Evolutionary conservation across 2,113 vertebrate genomes (phyloP), one percentile per base, ranked within the genome.

Genomic region (Athene cunicularia): DNA sequence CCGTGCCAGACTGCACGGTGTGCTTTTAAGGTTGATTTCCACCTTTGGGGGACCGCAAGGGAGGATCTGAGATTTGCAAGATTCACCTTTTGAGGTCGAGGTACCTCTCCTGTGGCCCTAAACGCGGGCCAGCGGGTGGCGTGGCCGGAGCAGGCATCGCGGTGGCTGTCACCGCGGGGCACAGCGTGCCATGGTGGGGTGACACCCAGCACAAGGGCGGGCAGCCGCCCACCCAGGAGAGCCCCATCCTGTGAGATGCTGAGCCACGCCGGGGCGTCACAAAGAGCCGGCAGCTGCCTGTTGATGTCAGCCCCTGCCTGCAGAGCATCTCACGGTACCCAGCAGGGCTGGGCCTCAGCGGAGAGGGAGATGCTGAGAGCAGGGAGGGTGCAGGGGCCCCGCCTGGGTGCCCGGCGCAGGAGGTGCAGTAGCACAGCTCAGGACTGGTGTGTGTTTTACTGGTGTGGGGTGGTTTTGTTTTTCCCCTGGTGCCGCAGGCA

Each of bases 311-410:
- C 43, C 27, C 16, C 63, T 33, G 67, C 73, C 39, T 8, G 0
- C 1, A 14, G 56, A 72, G 43, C 93, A 68, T 80, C 91, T 49
- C 10, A 0, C 0, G 18, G 56, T 11, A 8, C 60, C 80, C 76
- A 14, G 64, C 1, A 0, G 76, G 59, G 64, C 35, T n/a, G 53
- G 43, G 74, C 59, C 63, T n/a, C 0, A 0, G 47, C 1, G 0
- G 2, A 1, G 5, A 6, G 81, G 73, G 56, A 22, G 82, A 30
- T 80, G 66, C 74, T 22, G 53, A 16, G 49, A 33, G 28, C 8
- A 63, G 23, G 19, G 27, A 11, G 22, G 47, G 9, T 20, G 37
- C 43, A 0, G 12, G 16, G 17, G 5, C 47, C 41, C 14, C 2
- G 0, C 0, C 0, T 18, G 70, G 16, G 52, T 30, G 53, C 75